Conservation (phyloP, 2,888 invertebrate species). For the Thera britannica region DNA sequence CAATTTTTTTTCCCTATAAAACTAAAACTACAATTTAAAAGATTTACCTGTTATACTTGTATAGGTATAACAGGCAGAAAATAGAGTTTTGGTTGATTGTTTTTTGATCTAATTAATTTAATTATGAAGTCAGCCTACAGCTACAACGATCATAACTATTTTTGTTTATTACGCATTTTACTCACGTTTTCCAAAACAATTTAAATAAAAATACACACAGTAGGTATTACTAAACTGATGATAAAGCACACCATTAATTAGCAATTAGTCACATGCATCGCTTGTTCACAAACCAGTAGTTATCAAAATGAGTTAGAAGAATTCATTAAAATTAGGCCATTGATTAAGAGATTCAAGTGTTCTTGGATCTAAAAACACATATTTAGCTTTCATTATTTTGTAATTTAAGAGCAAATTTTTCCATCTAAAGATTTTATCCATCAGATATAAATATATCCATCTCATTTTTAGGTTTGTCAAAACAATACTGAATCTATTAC, state of each 20-base stretch:
- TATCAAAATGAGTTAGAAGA: not conserved
- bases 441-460: too few species aligned
- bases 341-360: not conserved
- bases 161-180: slow-evolving; percentile 4
- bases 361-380: not conserved
- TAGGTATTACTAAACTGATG: slow-evolving; percentile 6
- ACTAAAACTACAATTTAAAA: too few species aligned
- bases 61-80: too few species aligned
- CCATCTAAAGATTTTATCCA: too few species aligned
- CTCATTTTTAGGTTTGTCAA: too few species aligned
- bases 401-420: not conserved
- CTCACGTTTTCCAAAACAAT: slow-evolving; percentile 1
- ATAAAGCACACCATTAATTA: slow-evolving; percentile 10
- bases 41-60: too few species aligned
- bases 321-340: not conserved
- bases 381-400: not conserved
- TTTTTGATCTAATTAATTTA: too few species aligned
- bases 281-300: slow-evolving; percentile 1
- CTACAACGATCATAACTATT: not conserved
- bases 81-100: too few species aligned
- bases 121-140: not conserved
- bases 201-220: not conserved
- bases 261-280: slow-evolving; percentile 11
- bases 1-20: too few species aligned
- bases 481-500: too few species aligned